phyloP scores from a whole-genome alignment of 2,113 vertebrate genomes.

The Cygnus buccinator region DNA sequence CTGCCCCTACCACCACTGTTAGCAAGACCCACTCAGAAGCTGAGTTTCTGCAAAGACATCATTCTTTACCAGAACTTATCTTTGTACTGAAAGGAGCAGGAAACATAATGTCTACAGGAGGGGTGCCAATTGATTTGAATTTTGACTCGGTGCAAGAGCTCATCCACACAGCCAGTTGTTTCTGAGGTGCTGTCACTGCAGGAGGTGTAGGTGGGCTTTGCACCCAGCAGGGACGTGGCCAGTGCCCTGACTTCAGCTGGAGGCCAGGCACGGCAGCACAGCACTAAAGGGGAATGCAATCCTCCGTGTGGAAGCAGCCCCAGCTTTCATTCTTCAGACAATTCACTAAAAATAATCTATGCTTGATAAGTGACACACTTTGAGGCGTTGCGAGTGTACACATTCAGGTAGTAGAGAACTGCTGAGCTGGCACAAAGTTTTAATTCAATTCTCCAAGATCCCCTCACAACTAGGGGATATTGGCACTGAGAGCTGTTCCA shows the following conservation, averaged over 20 bases:
- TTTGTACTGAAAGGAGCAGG: background rate
- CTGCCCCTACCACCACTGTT: background rate
- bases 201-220: background rate
- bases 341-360: background rate
- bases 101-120: accelerated
- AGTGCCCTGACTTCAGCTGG: accelerated
- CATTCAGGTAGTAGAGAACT: accelerated
- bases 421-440: accelerated
- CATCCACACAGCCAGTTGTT: background rate
- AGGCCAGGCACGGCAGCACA: accelerated
- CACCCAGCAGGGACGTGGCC: background rate
- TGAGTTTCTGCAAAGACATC: background rate
- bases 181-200: background rate
- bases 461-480: accelerated
- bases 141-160: background rate
- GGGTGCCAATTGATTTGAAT: background rate
- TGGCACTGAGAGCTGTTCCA: background rate
- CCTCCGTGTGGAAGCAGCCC: background rate
- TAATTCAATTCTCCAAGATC: background rate
- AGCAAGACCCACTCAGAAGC: background rate
- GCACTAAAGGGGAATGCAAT: background rate
- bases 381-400: background rate
- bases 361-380: background rate
- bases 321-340: background rate
- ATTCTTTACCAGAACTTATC: background rate